Conservation (phyloP, 2,797 vertebrate genomes). For the Cirrhinus mrigala region DNA sequence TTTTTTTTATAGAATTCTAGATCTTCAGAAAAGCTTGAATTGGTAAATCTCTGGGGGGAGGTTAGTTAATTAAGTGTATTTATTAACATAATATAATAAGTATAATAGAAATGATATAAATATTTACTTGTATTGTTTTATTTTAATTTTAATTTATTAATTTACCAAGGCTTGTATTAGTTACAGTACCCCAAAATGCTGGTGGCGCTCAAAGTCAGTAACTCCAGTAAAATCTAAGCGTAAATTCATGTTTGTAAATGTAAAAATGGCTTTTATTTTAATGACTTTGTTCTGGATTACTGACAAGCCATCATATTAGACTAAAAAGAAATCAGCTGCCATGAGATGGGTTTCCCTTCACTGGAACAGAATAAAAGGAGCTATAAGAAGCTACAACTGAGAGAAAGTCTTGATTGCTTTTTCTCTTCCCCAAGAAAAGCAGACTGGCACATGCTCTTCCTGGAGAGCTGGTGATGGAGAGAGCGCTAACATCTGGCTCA, state of each 20-base stretch:
- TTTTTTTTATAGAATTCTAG: too few species aligned
- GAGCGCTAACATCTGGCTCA: conserved; percentile 73
- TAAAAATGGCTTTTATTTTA: neutral
- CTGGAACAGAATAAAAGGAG: neutral
- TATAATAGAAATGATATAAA: neutral
- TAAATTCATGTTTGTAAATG: neutral
- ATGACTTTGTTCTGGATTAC: conserved; percentile 13
- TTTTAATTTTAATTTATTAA: neutral
- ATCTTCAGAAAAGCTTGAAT: too few species aligned
- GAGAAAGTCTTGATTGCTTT: conserved; percentile 13
- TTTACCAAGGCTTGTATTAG: neutral
- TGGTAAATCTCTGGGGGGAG: too few species aligned
- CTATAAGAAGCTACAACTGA: neutral
- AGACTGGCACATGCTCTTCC: conserved; percentile 61
- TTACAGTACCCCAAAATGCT: neutral
- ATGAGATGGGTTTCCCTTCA: neutral
- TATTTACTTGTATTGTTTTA: neutral
- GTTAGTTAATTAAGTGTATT: too few species aligned
- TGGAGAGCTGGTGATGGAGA: conserved; percentile 65
- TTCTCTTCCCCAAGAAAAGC: conserved; percentile 65
- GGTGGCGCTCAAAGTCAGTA: neutral
- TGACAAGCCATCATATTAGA: conserved; percentile 1
- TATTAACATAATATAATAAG: too few species aligned
- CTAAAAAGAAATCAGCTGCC: neutral
- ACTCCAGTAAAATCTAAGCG: neutral